phyloP scores from a whole-genome alignment of 2,888 invertebrate species.

The Galerucella nymphaeae region DNA sequence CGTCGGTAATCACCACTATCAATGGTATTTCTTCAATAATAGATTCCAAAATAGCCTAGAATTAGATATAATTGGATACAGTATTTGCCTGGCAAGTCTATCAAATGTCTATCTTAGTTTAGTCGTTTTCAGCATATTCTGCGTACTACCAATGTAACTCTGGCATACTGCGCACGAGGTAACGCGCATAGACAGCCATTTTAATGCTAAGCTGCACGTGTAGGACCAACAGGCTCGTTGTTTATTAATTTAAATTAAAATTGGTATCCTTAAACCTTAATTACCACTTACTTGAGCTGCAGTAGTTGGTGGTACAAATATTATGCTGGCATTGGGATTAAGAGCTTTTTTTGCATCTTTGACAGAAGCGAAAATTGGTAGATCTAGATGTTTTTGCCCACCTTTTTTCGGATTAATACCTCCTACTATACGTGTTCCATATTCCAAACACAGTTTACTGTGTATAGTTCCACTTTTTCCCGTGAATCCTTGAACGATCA shows the following conservation, averaged over 20 bases:
- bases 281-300: conserved; percentile 72
- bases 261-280: background rate
- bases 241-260: too few relatives aligned
- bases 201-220: too few relatives aligned
- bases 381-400: conserved; percentile 81
- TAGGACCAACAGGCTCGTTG: too few relatives aligned
- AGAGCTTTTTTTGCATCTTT: conserved; percentile 75
- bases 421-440: conserved; percentile 86
- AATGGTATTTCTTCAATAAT: conserved; percentile 81
- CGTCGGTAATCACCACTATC: conserved; percentile 75
- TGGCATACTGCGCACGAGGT: too few relatives aligned
- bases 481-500: conserved; percentile 85
- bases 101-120: too few relatives aligned
- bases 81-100: too few relatives aligned
- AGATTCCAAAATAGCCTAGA: conserved; percentile 75
- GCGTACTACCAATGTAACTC: too few relatives aligned
- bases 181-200: too few relatives aligned
- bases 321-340: conserved; percentile 78
- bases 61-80: conserved; percentile 6
- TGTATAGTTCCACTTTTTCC: conserved; percentile 76
- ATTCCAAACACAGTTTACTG: conserved; percentile 79
- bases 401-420: conserved; percentile 84
- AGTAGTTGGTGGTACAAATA: conserved; percentile 81
- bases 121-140: too few relatives aligned
- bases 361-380: conserved; percentile 74